Conservation (phyloP, 2,888 invertebrate genomes). For the Pseudococcus jackbeardsleyi region DNA sequence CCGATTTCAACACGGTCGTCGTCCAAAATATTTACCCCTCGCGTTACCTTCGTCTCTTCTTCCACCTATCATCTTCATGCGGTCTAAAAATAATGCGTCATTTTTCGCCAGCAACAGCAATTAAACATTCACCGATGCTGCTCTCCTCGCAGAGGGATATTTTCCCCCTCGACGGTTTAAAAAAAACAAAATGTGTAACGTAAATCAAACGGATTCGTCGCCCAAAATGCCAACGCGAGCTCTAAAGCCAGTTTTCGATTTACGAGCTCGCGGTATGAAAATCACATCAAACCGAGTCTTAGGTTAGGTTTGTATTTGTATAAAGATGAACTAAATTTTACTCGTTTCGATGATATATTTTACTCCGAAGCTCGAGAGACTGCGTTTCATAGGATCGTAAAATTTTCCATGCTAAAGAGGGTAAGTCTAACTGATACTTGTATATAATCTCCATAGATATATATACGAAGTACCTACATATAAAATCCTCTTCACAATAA, state of each 20-base stretch:
- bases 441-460: not conserved
- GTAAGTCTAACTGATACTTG: not conserved
- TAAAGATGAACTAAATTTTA: constrained; percentile 8
- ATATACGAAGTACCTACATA: not conserved
- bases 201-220: not conserved
- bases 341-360: not conserved
- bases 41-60: not conserved
- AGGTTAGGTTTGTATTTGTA: not conserved
- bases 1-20: constrained; percentile 40
- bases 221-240: not conserved
- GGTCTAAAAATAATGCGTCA: constrained; percentile 44
- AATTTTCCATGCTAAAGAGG: not conserved
- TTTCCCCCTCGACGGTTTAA: too few relatives aligned
- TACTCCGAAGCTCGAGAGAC: not conserved
- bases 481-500: not conserved
- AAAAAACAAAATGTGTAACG: not conserved
- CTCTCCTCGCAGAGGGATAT: too few relatives aligned
- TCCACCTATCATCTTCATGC: not conserved
- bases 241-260: not conserved
- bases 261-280: constrained; percentile 4
- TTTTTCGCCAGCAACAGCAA: not conserved
- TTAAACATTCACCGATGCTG: not conserved
- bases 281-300: not conserved
- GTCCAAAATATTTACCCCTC: constrained; percentile 11
- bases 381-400: not conserved